These are phyloP conservation scores for Eupelmus urozonus DNA, from an alignment of 2,888 invertebrate genomes.

Conservation along the genomic window DNA sequence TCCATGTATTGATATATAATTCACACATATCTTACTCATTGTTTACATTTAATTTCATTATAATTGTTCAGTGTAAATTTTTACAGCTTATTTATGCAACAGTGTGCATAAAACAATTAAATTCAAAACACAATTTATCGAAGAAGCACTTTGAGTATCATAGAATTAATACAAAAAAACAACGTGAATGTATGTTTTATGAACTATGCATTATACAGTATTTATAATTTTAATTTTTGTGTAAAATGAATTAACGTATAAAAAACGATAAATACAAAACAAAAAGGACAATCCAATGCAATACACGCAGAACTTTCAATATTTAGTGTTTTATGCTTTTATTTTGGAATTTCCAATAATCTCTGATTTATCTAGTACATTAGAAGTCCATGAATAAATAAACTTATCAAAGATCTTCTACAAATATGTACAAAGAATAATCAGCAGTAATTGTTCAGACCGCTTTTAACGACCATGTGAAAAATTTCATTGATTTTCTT, in stretches of 20 bases:
- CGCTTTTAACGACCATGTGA: slow-evolving; percentile 36
- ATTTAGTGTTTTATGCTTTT: slow-evolving; percentile 9
- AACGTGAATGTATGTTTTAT: slow-evolving; percentile 9
- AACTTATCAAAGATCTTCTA: slow-evolving; percentile 51
- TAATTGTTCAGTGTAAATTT: slow-evolving; percentile 11
- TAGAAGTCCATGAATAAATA: slow-evolving; percentile 60
- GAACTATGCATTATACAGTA: slow-evolving; percentile 7
- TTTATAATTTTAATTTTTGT: background rate
- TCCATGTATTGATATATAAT: slow-evolving; percentile 31
- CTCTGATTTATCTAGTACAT: slow-evolving; percentile 41
- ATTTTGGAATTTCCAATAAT: slow-evolving; percentile 18
- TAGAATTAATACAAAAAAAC: slow-evolving; percentile 44
- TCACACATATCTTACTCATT: slow-evolving; percentile 32
- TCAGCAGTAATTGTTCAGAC: slow-evolving; percentile 49
- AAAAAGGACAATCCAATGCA: slow-evolving; percentile 39
- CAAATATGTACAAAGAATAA: slow-evolving; percentile 49
- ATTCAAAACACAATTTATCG: background rate
- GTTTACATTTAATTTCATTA: slow-evolving; percentile 43
- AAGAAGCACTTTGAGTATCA: slow-evolving; percentile 34
- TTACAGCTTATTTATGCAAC: slow-evolving; percentile 1
- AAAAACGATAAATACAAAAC: slow-evolving; percentile 33
- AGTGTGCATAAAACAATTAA: background rate
- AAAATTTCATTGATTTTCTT: slow-evolving; percentile 33
- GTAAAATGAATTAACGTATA: slow-evolving; percentile 8
- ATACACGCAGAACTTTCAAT: slow-evolving; percentile 22